Conservation (phyloP, 2,113 vertebrate species). For the Enhydra lutris region DNA sequence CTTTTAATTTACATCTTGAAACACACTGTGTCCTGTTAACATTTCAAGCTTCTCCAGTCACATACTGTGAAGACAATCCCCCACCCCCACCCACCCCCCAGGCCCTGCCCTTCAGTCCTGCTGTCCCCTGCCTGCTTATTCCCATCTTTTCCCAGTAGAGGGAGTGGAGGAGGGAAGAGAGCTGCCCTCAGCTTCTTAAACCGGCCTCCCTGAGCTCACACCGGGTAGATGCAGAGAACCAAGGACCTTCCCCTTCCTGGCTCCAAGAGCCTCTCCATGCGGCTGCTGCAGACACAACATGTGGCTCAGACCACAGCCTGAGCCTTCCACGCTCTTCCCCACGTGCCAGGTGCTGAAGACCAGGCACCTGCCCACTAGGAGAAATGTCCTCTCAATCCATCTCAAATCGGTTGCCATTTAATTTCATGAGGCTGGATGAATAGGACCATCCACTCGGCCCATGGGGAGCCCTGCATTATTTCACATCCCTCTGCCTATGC, state of each 20-base stretch:
- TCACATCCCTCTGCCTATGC: neutral
- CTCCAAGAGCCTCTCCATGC: neutral
- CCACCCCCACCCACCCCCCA: too few relatives aligned
- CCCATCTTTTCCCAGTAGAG: neutral
- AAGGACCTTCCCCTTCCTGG: neutral
- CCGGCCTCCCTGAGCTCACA: neutral
- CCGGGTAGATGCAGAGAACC: neutral
- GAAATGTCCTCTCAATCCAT: neutral
- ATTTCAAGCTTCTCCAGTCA: neutral
- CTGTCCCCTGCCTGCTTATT: neutral
- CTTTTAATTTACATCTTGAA: neutral
- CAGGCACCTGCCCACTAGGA: neutral
- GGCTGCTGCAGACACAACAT: too few relatives aligned
- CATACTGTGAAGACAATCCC: neutral
- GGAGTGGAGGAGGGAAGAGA: neutral
- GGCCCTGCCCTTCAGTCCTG: neutral
- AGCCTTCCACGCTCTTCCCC: neutral
- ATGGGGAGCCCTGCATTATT: constrained; percentile 24
- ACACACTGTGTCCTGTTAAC: too few relatives aligned
- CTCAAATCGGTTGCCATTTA: constrained; percentile 20
- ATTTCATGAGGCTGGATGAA: constrained; percentile 49
- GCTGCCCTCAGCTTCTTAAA: accelerated
- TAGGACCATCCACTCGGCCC: constrained; percentile 35
- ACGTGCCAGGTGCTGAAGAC: neutral
- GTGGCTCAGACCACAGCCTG: neutral